Evolutionary conservation across 2,113 vertebrate genomes (phyloP).

Genomic region (Chlamydotis undulata): DNA sequence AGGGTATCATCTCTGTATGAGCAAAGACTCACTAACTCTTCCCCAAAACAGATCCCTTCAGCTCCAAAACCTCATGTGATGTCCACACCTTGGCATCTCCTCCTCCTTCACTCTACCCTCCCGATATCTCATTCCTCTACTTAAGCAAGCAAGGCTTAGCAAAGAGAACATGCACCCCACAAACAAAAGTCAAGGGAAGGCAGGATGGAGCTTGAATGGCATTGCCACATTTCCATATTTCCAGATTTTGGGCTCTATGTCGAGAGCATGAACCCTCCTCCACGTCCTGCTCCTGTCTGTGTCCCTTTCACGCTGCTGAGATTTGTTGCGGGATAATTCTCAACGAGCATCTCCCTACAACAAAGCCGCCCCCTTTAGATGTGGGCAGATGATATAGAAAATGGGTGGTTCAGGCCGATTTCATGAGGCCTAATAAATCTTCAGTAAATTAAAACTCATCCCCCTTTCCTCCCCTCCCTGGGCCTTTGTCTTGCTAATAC

Average conservation of each 20-base stretch:
- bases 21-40: not conserved
- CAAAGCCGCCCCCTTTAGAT: constrained; percentile 74
- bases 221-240: constrained; percentile 41
- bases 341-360: constrained; percentile 65
- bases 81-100: not conserved
- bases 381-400: constrained; percentile 78
- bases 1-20: not conserved
- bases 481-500: constrained; percentile 84
- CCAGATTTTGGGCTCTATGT: constrained; percentile 58
- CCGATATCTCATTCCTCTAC: not conserved
- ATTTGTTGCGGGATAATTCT: constrained; percentile 79
- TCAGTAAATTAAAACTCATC: constrained; percentile 83
- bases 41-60: not conserved
- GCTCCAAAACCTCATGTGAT: not conserved
- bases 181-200: constrained; percentile 1
- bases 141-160: not conserved
- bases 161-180: not conserved
- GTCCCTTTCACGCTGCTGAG: constrained; percentile 54
- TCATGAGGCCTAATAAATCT: constrained; percentile 86
- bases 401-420: constrained; percentile 78
- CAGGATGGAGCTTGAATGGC: not conserved
- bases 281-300: not conserved
- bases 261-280: constrained; percentile 20
- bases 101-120: not conserved
- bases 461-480: constrained; percentile 57